Conservation (phyloP, 2,888 invertebrate genomes). For the Stomorhina lunata region DNA sequence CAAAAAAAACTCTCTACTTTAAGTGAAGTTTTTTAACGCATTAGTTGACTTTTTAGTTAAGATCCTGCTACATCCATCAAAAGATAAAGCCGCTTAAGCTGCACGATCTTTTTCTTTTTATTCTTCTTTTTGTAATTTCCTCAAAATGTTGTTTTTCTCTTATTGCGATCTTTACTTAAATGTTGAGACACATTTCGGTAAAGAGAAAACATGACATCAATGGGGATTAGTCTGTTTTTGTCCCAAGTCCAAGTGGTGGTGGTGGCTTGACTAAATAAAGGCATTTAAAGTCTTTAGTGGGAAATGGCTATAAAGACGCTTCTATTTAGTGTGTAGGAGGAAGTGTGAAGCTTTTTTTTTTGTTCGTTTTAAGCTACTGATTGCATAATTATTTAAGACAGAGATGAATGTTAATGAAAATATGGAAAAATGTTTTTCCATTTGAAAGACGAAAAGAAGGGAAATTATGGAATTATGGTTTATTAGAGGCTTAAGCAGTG, state of each 20-base stretch:
- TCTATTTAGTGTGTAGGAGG: constrained; percentile 47
- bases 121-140: constrained; percentile 13
- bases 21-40: constrained; percentile 63
- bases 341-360: constrained; percentile 50
- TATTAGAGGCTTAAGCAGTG: background rate
- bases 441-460: no score
- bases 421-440: constrained; percentile 24
- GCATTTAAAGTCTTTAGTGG: constrained; percentile 33
- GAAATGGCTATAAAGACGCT: background rate
- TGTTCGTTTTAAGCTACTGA: constrained; percentile 36
- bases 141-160: constrained; percentile 10
- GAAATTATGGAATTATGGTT: constrained; percentile 16
- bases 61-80: constrained; percentile 66
- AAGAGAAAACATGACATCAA: constrained; percentile 40
- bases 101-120: constrained; percentile 55
- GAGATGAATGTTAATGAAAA: constrained; percentile 61
- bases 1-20: constrained; percentile 23
- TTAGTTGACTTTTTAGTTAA: constrained; percentile 62
- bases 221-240: background rate
- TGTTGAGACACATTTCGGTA: constrained; percentile 30
- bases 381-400: constrained; percentile 63
- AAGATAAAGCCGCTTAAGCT: constrained; percentile 64
- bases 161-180: constrained; percentile 31
- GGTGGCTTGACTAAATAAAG: constrained; percentile 47
- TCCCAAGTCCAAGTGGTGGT: no score